Base-by-base conservation (phyloP, 2,888 invertebrate genomes). In the Limnephilus marmoratus region DNA sequence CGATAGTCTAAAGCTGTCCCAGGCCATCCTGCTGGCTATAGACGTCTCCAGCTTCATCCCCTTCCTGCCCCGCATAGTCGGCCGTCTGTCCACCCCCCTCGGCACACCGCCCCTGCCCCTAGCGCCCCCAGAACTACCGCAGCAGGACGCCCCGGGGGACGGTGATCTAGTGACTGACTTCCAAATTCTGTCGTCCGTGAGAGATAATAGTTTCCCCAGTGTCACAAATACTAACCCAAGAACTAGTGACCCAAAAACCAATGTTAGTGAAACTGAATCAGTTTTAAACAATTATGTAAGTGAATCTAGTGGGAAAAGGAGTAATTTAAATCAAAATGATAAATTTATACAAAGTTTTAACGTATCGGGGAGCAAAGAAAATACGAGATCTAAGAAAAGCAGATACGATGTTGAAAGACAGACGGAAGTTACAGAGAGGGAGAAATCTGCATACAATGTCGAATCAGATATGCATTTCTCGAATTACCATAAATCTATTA, bases 11-110 rank as follows among this genome's bases (percentile, higher is more conserved):
- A 95, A 95, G 90, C 94, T 96, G 85, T 94, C 95, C 37, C 95
- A 95, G 91, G 95, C 94, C 49, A 94, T 95, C 91, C 94, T 96
- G 92, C 94, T 96, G 93, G 94, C 95, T 90, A 94, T 95, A 81
- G 96, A 96, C 94, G 95, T 96, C 94, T 95, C 94, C 83, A 94
- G 94, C 90, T 94, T 95, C 91, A 95, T 95, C 9, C 95, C 95
- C 12, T 95, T 95, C 95, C 94, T 94, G 81, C 94, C 91, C 86
- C 81, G 90, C 91, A 93, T 91, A 49, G 90, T 90, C 29, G 45
- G 81, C 49, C 34, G 83, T 18, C 24, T 24, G 68, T 68, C 68
- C 24, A 24, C 15, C 12, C 41, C 24, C 53, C 37, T 86, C 31
- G 41, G 34, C 82, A 68, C 68, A 7, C 68, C 24, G 68, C 68